Evolutionary conservation across 2,113 vertebrate species (phyloP).

Genomic region (Lipotes vexillifer): DNA sequence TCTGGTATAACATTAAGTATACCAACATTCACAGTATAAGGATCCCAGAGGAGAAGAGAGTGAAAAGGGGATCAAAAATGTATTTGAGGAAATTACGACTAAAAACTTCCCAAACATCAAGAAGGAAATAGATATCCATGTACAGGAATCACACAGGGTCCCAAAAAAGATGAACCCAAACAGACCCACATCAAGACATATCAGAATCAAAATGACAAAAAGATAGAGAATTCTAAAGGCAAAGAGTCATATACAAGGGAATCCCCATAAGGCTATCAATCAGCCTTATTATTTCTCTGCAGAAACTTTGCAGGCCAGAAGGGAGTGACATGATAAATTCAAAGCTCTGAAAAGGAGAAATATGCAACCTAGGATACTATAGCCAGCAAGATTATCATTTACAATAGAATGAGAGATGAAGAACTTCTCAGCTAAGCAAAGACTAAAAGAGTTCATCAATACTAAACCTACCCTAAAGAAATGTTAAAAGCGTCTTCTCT

Average conservation of each 20-base stretch:
- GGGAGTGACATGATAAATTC: not conserved
- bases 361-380: too few relatives aligned
- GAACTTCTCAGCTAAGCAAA: not conserved
- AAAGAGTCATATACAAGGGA: not conserved
- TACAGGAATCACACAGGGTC: not conserved
- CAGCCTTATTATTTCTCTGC: not conserved
- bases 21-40: not conserved
- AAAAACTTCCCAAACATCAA: not conserved
- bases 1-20: not conserved
- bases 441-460: not conserved
- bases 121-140: not conserved
- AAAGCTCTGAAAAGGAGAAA: not conserved
- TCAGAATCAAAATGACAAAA: not conserved
- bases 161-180: not conserved
- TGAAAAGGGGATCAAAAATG: not conserved
- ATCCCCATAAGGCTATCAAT: not conserved
- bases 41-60: not conserved
- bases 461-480: not conserved
- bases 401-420: not conserved
- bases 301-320: not conserved
- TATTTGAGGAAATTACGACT: not conserved
- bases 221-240: not conserved
- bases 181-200: not conserved
- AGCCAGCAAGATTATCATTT: not conserved
- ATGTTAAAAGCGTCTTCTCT: not conserved